Conservation (phyloP, 2,888 invertebrate species). For the Tipula confusa region DNA sequence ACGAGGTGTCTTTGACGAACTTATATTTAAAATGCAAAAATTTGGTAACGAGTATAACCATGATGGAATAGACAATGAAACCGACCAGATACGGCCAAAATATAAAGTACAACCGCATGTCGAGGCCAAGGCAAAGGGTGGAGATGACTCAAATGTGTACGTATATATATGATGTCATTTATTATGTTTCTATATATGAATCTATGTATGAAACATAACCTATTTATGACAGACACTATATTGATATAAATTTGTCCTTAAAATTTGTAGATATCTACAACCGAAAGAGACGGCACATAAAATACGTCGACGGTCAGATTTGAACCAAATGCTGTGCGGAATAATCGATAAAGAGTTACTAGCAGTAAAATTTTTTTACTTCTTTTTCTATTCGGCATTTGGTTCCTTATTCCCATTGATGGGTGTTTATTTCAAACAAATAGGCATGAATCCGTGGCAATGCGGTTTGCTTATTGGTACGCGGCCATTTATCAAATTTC, state of each 20-base stretch:
- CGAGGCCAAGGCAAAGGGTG: conserved; percentile 75
- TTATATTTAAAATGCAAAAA: conserved; percentile 38
- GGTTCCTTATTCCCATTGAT: conserved; percentile 96
- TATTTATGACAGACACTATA: not conserved
- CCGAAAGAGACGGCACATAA: conserved; percentile 87
- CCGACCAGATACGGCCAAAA: conserved; percentile 35
- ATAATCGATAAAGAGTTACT: conserved; percentile 85
- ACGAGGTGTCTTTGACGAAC: not conserved
- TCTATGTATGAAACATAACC: not conserved
- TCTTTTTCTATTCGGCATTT: conserved; percentile 99
- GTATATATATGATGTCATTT: conserved; percentile 37
- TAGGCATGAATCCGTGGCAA: conserved; percentile 98
- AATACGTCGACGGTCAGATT: conserved; percentile 79
- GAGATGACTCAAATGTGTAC: conserved; percentile 77
- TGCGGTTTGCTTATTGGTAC: conserved; percentile 92
- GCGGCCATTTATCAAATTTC: conserved; percentile 94
- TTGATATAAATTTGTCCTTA: not conserved
- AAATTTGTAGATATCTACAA: conserved; percentile 63
- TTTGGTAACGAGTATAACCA: conserved; percentile 35
- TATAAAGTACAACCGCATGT: conserved; percentile 64
- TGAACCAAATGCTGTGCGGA: conserved; percentile 77
- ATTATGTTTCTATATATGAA: not conserved
- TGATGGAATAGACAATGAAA: conserved; percentile 32
- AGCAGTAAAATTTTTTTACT: conserved; percentile 95
- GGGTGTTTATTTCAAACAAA: conserved; percentile 99